phyloP scores from a whole-genome alignment of 37 sponge, comb jelly and placozoan species.

The Halichondria panicea region DNA sequence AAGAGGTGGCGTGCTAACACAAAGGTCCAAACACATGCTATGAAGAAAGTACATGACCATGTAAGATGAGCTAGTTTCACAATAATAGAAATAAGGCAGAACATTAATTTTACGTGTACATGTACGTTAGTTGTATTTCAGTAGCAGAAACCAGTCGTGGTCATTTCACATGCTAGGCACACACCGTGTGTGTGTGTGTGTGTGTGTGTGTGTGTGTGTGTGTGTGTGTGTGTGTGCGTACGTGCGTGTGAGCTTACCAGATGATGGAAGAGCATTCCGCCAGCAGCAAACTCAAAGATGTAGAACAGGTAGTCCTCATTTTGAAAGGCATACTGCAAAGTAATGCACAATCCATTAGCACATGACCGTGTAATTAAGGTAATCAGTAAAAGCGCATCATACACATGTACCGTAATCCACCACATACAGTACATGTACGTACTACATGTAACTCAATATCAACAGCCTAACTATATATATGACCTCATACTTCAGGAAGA shows the following conservation, averaged over 20 bases:
- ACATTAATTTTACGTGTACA: not conserved
- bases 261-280: constrained; percentile 81
- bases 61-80: no score
- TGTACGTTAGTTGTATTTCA: not conserved
- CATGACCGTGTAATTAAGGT: no score
- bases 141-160: no score
- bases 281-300: constrained; percentile 75
- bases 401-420: not conserved
- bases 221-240: constrained; percentile 10
- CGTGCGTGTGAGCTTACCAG: no score
- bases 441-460: no score
- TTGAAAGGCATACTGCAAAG: constrained; percentile 59
- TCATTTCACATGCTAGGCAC: not conserved
- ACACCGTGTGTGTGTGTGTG: constrained; percentile 2
- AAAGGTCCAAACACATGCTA: no score
- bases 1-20: no score
- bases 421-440: not conserved
- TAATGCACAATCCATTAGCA: no score
- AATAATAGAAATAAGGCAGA: not conserved
- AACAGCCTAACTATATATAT: no score
- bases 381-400: not conserved
- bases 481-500: no score
- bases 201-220: constrained; percentile 8
- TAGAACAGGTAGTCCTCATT: constrained; percentile 65
- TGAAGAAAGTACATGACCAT: no score